These are phyloP conservation scores for Eledona agricola DNA, from an alignment of 2,888 invertebrate genomes.

Conservation along the genomic window DNA sequence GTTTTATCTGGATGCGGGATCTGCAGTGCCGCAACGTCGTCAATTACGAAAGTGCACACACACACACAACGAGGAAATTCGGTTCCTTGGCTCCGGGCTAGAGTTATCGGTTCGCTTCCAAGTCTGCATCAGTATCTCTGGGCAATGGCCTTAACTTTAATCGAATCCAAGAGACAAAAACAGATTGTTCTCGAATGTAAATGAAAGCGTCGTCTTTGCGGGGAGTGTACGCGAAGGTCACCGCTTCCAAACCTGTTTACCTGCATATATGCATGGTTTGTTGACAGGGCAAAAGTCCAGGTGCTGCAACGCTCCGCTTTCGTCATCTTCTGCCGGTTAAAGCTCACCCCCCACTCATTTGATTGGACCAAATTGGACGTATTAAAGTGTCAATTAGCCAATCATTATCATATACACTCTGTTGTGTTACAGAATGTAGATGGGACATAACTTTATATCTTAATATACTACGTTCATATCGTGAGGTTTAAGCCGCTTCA, in stretches of 20 bases:
- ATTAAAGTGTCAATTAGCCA: too few species aligned
- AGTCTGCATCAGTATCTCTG: conserved; percentile 43
- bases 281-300: conserved; percentile 29
- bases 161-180: conserved; percentile 52
- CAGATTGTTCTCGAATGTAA: conserved; percentile 52
- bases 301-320: too few species aligned
- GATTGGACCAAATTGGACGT: too few species aligned
- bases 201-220: conserved; percentile 41
- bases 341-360: too few species aligned
- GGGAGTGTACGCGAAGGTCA: conserved; percentile 32
- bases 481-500: too few species aligned
- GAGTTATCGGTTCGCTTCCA: conserved; percentile 24
- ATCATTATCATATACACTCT: too few species aligned
- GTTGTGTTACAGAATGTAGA: too few species aligned
- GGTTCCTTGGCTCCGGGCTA: conserved; percentile 29
- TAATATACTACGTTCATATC: too few species aligned
- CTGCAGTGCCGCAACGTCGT: conserved; percentile 29
- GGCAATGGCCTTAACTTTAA: conserved; percentile 52
- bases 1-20: conserved; percentile 29
- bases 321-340: too few species aligned
- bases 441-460: too few species aligned
- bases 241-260: conserved; percentile 31
- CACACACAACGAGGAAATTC: conserved; percentile 26
- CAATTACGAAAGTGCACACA: conserved; percentile 33
- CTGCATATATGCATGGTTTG: conserved; percentile 27